A percentile compares a stretch with the other conserved stretches of the same genome.
Conservation (phyloP, 2,113 vertebrate genomes). For the Mormyrus lacerda region DNA sequence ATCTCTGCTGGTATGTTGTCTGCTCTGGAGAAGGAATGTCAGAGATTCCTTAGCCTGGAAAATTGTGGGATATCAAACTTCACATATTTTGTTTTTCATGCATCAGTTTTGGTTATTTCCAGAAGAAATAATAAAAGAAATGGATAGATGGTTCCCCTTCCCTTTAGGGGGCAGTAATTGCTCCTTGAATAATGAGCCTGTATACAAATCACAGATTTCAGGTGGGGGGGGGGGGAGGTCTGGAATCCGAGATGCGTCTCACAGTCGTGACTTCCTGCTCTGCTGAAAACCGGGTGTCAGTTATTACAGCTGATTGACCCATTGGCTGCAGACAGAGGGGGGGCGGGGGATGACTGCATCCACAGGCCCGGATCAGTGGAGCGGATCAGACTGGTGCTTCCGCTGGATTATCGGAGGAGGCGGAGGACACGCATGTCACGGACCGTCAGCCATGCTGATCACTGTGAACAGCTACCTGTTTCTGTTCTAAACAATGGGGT, state of each 20-base stretch:
- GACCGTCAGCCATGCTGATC: not conserved
- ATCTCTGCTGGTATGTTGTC: constrained; percentile 28
- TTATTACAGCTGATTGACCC: not conserved
- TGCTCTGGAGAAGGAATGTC: constrained; percentile 17
- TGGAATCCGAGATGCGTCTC: not conserved
- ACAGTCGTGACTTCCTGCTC: not conserved
- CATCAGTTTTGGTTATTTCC: not conserved
- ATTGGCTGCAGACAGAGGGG: not conserved
- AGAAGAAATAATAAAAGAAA: not conserved
- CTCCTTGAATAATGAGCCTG: not conserved
- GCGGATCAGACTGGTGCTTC: not conserved
- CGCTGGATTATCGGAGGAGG: not conserved
- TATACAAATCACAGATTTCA: not conserved
- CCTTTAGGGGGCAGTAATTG: not conserved
- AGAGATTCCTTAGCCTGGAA: not conserved
- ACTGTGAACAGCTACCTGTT: not conserved
- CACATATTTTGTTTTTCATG: not conserved
- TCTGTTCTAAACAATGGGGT: not conserved
- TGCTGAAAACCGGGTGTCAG: not conserved
- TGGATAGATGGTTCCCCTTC: not conserved
- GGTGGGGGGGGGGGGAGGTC: not conserved
- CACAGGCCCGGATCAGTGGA: not conserved
- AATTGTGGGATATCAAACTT: not conserved
- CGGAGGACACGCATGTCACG: not conserved
- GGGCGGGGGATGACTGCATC: not conserved